Conservation (phyloP, 2,797 vertebrate species). For the Scyliorhinus canicula region DNA sequence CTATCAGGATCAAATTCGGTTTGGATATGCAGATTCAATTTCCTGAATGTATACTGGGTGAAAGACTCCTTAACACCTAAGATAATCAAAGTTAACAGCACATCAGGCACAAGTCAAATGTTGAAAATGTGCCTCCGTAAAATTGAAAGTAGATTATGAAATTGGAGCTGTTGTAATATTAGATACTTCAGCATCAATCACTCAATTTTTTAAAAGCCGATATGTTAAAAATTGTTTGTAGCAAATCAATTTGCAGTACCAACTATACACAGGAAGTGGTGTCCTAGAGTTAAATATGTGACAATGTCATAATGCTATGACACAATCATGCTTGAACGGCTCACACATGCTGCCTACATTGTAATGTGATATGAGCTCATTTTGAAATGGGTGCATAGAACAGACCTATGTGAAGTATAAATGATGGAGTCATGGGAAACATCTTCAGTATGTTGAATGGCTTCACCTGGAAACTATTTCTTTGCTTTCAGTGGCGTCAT, state of each 20-base stretch:
- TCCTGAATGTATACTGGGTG: slow-evolving; percentile 16
- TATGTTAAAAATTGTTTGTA: neutral
- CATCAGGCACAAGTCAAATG: neutral
- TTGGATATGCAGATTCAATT: slow-evolving; percentile 31
- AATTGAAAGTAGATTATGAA: neutral
- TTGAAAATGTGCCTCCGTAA: neutral
- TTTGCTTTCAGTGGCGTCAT: neutral
- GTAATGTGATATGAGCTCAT: neutral
- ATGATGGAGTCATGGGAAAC: neutral
- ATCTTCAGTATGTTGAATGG: neutral
- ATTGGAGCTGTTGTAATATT: neutral
- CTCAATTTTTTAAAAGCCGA: no score
- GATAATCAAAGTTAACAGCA: neutral
- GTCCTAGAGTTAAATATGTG: slow-evolving; percentile 29
- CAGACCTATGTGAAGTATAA: neutral
- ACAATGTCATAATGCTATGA: slow-evolving; percentile 1
- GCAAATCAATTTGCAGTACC: slow-evolving; percentile 3
- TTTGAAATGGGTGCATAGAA: neutral
- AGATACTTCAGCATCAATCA: neutral
- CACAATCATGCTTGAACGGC: neutral
- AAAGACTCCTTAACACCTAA: neutral
- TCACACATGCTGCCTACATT: neutral
- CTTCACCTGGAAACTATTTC: neutral
- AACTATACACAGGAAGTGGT: slow-evolving; percentile 30
- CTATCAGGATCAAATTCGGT: slow-evolving; percentile 17